Evolutionary conservation across 2,888 invertebrate species (phyloP).

Genomic region (Caenorhabditis wallacei): DNA sequence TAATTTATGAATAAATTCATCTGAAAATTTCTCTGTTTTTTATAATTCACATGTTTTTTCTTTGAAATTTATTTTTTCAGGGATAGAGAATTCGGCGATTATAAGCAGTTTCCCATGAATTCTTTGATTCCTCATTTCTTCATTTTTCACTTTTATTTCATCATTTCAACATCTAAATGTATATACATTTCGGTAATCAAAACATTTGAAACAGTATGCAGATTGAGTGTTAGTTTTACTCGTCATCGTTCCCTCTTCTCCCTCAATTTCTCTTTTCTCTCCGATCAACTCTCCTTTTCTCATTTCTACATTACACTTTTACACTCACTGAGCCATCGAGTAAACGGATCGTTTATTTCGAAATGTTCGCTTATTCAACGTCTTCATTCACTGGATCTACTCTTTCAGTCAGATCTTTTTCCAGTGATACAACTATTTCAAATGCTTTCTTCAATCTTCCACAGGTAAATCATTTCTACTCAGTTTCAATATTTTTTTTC

Average conservation of each 20-base stretch:
- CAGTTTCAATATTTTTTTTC: background rate
- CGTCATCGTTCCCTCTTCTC: background rate
- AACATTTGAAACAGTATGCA: constrained; percentile 34
- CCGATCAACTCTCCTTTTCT: constrained; percentile 14
- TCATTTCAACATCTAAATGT: background rate
- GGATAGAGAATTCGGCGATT: no score
- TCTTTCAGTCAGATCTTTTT: constrained; percentile 54
- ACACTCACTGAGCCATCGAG: constrained; percentile 29
- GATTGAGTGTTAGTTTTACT: constrained; percentile 31
- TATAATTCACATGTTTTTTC: no score
- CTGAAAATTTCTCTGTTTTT: no score
- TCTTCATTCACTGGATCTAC: constrained; percentile 58
- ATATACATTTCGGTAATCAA: constrained; percentile 19
- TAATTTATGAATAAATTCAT: no score
- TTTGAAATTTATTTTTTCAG: no score
- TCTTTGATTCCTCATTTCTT: background rate
- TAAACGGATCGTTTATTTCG: background rate
- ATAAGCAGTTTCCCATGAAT: background rate
- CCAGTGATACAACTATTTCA: constrained; percentile 60
- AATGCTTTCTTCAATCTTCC: constrained; percentile 49
- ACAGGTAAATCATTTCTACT: constrained; percentile 27
- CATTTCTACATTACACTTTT: constrained; percentile 53
- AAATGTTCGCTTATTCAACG: constrained; percentile 57
- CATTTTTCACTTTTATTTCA: background rate
- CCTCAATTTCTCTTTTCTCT: constrained; percentile 23